Evolutionary conservation across 1,140 invertebrate genomes (phyloP).

Genomic region (Mizuhopecten yessoensis): DNA sequence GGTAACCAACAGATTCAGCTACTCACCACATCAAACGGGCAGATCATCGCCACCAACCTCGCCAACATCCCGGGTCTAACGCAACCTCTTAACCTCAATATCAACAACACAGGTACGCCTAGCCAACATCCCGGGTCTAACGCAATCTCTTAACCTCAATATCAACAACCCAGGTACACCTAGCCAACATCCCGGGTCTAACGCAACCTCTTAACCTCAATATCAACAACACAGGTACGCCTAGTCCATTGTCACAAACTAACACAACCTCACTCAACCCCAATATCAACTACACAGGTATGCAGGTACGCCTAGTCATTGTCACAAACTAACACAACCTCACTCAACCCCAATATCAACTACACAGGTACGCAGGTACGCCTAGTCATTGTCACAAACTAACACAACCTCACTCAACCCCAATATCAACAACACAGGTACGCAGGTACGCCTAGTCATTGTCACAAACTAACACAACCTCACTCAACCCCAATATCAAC

Average conservation of each 20-base stretch:
- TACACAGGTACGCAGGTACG: too few relatives aligned
- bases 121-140: constrained; percentile 69
- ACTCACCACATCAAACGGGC: constrained; percentile 86
- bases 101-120: constrained; percentile 51
- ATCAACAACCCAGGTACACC: constrained; percentile 50
- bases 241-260: too few relatives aligned
- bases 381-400: too few relatives aligned
- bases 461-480: too few relatives aligned
- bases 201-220: constrained; percentile 87
- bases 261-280: constrained; percentile 86
- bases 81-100: constrained; percentile 86
- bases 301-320: too few relatives aligned
- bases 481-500: too few relatives aligned
- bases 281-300: constrained; percentile 81
- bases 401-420: too few relatives aligned
- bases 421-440: too few relatives aligned
- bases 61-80: constrained; percentile 92
- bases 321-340: too few relatives aligned
- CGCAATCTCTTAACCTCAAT: constrained; percentile 87
- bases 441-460: too few relatives aligned
- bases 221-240: constrained; percentile 58
- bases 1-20: constrained; percentile 85
- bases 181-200: constrained; percentile 46
- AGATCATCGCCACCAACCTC: constrained; percentile 92
- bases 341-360: too few relatives aligned